Base-by-base conservation (phyloP, 2,113 vertebrate genomes). In the Camelus bactrianus region DNA sequence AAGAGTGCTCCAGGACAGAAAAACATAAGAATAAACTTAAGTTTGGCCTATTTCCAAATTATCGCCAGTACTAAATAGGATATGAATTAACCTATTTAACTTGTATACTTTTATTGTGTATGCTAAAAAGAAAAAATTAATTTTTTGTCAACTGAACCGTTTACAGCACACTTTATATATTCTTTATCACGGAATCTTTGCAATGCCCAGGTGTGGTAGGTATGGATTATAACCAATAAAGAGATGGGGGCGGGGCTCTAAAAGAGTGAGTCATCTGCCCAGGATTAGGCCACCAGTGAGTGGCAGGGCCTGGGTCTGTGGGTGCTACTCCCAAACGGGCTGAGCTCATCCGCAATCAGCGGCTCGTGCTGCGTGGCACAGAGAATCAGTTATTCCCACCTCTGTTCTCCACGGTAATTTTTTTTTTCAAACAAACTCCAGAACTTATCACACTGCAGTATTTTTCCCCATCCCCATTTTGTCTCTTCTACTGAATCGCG, bases 1-100 rank as follows among this genome's bases (percentile, higher is more conserved):
- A 79, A 96, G 58, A 91, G 91, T 70, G 58, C 26, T 48, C 65
- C 16, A 65, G 52, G 17, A 85, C 46, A 46, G 81, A 64, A 93
- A 86, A 79, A 92, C 24, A 42, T 5, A 87, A 46, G 46, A 86
- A 81, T 58, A 83, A 76, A 89, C 58, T 94, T 97, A 32, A 94
- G 62, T 24, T 89, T 95, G 76, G 20, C 16, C 16, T 77, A 67
- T 67, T 48, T 77, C 52, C 30, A 96, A 87, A 91, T 90, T 81
- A 91, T 28, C 28, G 1, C 10, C 77, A 88, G 86, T 67, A 84
- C 32, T 65, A 84, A 70, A 20, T 3, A 95, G 64, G 22, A 77
- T 48, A 52, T 26, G 28, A 82, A 86, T 81, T 65, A 69, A 94
- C 5, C 12, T 83, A 28, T 20, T 89, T 38, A 86, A 82, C 32